phyloP scores from a whole-genome alignment of 2,797 vertebrate genomes.

The Epinephelus awoara region DNA sequence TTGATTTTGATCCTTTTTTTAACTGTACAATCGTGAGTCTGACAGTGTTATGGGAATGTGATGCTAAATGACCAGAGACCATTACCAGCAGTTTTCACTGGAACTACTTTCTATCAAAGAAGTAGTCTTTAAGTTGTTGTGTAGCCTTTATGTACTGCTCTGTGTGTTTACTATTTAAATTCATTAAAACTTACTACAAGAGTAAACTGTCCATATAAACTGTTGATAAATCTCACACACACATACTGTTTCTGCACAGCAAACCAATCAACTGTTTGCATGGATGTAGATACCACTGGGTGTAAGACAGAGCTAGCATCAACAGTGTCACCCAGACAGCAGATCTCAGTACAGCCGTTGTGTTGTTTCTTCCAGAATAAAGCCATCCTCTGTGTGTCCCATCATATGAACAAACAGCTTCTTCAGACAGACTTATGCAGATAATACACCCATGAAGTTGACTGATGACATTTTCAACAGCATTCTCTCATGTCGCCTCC shows the following conservation, averaged over 20 bases:
- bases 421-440: background rate
- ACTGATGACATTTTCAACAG: conserved; percentile 35
- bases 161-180: no score
- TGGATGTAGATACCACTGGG: background rate
- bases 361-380: conserved; percentile 1
- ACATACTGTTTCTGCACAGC: no score
- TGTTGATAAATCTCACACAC: no score
- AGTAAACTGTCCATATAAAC: background rate
- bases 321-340: background rate
- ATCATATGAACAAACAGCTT: conserved; percentile 20
- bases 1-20: no score
- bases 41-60: no score
- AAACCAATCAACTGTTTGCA: background rate
- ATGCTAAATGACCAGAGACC: no score
- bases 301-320: background rate
- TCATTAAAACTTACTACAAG: no score
- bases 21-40: background rate
- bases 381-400: background rate
- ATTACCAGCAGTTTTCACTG: background rate
- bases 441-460: conserved; percentile 29
- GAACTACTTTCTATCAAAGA: background rate
- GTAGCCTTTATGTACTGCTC: no score
- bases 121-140: background rate
- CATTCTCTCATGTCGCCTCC: conserved; percentile 27
- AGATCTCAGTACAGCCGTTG: background rate